Base-by-base conservation (phyloP, 2,797 vertebrate genomes). In the Microctenopoma steveboyesi region DNA sequence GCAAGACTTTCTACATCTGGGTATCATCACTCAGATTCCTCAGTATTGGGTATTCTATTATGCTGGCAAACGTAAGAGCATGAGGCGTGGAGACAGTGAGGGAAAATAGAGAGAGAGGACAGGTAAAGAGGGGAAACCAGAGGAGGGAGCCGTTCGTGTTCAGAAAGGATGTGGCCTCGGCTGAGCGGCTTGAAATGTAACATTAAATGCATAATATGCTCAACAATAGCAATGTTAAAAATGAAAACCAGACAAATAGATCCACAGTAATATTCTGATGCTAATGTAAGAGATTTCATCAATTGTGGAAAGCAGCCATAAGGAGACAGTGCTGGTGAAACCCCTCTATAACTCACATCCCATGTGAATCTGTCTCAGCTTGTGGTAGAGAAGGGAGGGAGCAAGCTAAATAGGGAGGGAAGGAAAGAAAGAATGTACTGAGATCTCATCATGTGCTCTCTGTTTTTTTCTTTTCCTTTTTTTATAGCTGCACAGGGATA, bases 331-430 rank as follows among this genome's bases (percentile, higher is more conserved):
- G 51, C 56, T 84, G 69, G 56, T 77, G 62, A 79, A 86, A 81
- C 71, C 54, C 69, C 81, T 80, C 75, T 70, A 81, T 87, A 82
- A 83, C 63, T 88, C 69, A 83, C 73, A 83, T 89, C 87, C 83
- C 81, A 72, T 81, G 80, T 73, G 84, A 88, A 92, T 93, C 80
- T 92, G 91, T 88, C 86, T 82, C 72, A 61, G 88, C 92, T 92
- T 93, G 91, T 78, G 91, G 84, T 86, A 89, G 80, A 86, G 80
- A 84, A 87, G 88, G 88, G 90, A 88, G 90, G 91, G 87, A 78
- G 73, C 62, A 52, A 84, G 63, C 62, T 63, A 49, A 83, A 85
- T 53, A 75, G 88, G 83, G 90, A 91, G 89, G 86, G 81, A 78
- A 75, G 68, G 60, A 78, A 79, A 80, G 84, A 87, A 89, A 84